These are phyloP conservation scores for Quadroppia sp. DNA, from an alignment of 2,888 invertebrate genomes.

Conservation along the genomic window DNA sequence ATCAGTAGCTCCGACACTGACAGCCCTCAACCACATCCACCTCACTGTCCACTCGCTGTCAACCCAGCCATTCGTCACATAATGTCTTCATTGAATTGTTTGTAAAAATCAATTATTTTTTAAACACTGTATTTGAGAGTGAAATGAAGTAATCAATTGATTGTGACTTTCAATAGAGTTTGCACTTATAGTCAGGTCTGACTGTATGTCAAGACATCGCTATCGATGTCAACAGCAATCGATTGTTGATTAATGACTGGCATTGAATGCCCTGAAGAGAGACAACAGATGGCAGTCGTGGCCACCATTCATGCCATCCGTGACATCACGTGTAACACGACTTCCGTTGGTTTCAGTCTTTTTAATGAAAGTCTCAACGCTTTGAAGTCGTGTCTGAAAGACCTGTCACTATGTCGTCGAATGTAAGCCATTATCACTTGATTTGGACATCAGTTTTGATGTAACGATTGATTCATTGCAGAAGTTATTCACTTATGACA, in stretches of 20 bases:
- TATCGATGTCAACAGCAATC: neutral
- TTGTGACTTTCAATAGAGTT: neutral
- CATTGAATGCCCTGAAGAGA: neutral
- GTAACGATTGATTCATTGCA: conserved; percentile 61
- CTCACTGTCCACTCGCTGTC: too few species aligned
- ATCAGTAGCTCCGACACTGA: neutral
- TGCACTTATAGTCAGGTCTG: neutral
- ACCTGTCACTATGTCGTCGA: conserved; percentile 17
- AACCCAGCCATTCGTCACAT: too few species aligned
- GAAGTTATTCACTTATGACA: conserved; percentile 96
- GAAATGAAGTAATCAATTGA: too few species aligned
- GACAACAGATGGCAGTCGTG: neutral
- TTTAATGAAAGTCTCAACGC: neutral
- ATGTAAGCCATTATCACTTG: conserved; percentile 13
- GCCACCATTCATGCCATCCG: neutral
- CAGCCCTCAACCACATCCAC: neutral
- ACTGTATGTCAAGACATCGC: neutral
- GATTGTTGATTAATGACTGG: neutral
- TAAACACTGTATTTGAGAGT: too few species aligned
- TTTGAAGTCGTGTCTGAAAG: conserved; percentile 23
- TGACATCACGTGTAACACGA: conserved; percentile 23
- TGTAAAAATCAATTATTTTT: neutral
- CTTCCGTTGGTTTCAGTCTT: conserved; percentile 26
- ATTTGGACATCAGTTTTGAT: neutral
- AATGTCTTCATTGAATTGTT: too few species aligned